Percentiles rank a stretch among this genome's conserved stretches.
Evolutionary conservation across 2,888 invertebrate genomes (phyloP).

Genomic region (Cataglyphis albicans): DNA sequence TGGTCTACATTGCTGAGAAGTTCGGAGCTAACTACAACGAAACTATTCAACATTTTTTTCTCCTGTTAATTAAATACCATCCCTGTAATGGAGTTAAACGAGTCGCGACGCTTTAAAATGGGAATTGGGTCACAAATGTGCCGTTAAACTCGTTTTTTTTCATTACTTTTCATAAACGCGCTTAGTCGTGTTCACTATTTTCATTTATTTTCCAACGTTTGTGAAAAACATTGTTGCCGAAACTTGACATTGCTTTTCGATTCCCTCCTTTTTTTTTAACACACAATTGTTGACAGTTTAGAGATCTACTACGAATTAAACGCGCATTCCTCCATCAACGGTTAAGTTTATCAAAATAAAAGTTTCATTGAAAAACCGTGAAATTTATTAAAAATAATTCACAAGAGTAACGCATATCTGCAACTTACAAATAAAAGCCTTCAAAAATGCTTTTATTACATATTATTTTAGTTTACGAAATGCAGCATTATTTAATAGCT

Average conservation of each 20-base stretch:
- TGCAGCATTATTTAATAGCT: not conserved
- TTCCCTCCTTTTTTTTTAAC: slow-evolving; percentile 6
- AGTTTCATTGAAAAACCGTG: not conserved
- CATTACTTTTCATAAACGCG: slow-evolving; percentile 29
- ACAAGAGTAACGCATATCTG: not conserved
- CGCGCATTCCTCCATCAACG: slow-evolving; percentile 19
- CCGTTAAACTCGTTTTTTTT: slow-evolving; percentile 47
- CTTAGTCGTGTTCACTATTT: slow-evolving; percentile 42
- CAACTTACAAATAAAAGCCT: not conserved
- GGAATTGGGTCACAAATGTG: slow-evolving; percentile 49
- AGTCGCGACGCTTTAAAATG: slow-evolving; percentile 44
- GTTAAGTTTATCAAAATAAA: slow-evolving; percentile 29
- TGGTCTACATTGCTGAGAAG: slow-evolving; percentile 16
- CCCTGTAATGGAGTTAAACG: slow-evolving; percentile 46
- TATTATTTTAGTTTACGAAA: too few species aligned
- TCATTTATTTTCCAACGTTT: slow-evolving; percentile 44
- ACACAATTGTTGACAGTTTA: slow-evolving; percentile 29
- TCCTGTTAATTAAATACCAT: slow-evolving; percentile 47
- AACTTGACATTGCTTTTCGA: slow-evolving; percentile 46
- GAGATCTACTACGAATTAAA: slow-evolving; percentile 30
- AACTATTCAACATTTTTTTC: slow-evolving; percentile 42
- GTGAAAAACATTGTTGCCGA: slow-evolving; percentile 35
- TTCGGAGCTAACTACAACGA: slow-evolving; percentile 35
- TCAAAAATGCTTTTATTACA: too few species aligned
- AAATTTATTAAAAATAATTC: not conserved